phyloP scores from a whole-genome alignment of 2,797 vertebrate genomes.

The Chrysocyon brachyurus region DNA sequence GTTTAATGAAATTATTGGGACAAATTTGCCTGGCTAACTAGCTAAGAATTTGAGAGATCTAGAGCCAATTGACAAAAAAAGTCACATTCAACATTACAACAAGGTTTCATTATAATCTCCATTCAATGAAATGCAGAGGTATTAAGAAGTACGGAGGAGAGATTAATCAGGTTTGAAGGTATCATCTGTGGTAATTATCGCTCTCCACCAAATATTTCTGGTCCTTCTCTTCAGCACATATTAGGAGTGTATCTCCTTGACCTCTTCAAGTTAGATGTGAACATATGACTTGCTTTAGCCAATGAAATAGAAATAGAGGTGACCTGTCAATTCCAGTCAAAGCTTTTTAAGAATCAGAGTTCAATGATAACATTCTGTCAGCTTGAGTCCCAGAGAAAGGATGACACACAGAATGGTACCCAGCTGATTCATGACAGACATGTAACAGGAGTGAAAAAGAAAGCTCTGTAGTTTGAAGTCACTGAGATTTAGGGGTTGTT shows the following conservation, averaged over 20 bases:
- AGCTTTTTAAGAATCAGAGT: constrained; percentile 42
- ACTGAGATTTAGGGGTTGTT: constrained; percentile 1
- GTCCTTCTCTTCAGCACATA: background rate
- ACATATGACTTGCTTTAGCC: constrained; percentile 9
- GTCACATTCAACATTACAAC: background rate
- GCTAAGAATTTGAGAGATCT: constrained; percentile 18
- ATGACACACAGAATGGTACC: background rate
- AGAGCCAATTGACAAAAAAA: background rate
- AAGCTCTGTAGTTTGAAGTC: background rate
- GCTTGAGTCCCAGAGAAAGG: background rate
- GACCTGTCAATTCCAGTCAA: background rate
- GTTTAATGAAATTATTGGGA: background rate
- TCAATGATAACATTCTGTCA: background rate
- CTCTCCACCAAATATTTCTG: background rate
- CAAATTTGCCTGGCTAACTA: background rate
- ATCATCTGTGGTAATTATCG: background rate
- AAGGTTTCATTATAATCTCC: constrained; percentile 51
- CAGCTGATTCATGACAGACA: background rate
- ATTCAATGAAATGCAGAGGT: background rate
- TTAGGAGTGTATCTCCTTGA: background rate
- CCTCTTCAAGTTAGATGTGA: background rate
- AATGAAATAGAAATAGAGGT: constrained; percentile 21
- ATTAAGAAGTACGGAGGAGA: constrained; percentile 33
- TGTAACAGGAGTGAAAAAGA: background rate
- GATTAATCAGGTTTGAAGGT: background rate